phyloP scores from a whole-genome alignment of 2,888 invertebrate species.

The Folsomia candida region DNA sequence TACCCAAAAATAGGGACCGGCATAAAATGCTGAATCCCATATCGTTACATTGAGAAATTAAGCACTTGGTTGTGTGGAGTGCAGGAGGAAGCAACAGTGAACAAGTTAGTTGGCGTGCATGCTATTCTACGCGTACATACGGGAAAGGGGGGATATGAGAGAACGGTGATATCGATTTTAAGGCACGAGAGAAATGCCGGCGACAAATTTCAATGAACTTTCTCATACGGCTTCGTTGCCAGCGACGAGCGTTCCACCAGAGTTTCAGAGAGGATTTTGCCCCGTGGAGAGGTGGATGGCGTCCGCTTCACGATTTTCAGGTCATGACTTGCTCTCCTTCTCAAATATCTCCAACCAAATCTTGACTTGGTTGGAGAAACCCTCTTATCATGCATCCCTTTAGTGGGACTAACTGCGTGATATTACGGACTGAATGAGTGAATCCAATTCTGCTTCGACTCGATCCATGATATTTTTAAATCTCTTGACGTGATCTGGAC shows the following conservation, averaged over 20 bases:
- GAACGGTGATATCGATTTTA: slow-evolving; percentile 14
- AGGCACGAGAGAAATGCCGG: slow-evolving; percentile 15
- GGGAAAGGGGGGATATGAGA: no score
- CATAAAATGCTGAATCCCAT: no score
- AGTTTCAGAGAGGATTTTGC: neutral
- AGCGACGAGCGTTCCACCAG: neutral
- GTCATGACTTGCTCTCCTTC: slow-evolving; percentile 11
- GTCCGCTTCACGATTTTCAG: slow-evolving; percentile 22
- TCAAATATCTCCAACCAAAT: neutral
- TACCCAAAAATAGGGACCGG: no score
- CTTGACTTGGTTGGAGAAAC: neutral
- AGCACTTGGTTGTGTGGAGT: no score
- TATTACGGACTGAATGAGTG: neutral
- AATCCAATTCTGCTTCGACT: neutral
- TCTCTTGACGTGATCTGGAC: slow-evolving; percentile 21
- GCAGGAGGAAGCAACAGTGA: no score
- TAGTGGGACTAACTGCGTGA: neutral
- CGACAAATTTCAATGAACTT: slow-evolving; percentile 15
- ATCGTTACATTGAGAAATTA: no score
- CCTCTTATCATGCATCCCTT: slow-evolving; percentile 12
- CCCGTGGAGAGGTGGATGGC: slow-evolving; percentile 22
- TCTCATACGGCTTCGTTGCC: neutral
- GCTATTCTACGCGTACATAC: no score
- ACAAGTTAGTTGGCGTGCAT: no score
- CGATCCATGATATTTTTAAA: slow-evolving; percentile 5